Conservation (phyloP, 2,888 invertebrate species). For the Microplitis manilae region DNA sequence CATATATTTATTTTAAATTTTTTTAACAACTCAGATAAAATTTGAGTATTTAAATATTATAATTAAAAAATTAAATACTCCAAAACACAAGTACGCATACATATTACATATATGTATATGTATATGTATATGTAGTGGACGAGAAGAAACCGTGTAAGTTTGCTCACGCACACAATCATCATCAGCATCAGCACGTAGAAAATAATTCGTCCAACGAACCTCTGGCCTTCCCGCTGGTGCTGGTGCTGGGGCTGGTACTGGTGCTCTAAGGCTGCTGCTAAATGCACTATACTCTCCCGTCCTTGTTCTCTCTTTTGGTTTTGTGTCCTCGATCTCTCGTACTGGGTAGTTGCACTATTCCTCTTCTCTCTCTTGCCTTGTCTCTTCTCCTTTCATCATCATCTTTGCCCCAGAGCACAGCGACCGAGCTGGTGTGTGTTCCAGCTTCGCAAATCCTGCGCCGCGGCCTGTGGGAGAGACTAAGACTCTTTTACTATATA, state of each 20-base stretch:
- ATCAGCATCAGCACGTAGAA: conserved; percentile 17
- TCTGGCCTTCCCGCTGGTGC: conserved; percentile 33
- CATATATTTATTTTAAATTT: background rate
- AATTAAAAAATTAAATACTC: no score
- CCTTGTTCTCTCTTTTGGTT: background rate
- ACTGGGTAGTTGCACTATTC: background rate
- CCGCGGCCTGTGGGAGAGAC: background rate
- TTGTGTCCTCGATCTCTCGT: conserved; percentile 1
- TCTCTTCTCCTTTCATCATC: background rate
- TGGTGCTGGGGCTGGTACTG: conserved; percentile 13
- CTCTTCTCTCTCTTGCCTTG: background rate
- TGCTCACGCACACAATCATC: background rate
- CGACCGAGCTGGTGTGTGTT: background rate
- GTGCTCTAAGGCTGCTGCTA: background rate
- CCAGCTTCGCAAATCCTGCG: background rate
- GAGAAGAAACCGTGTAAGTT: background rate
- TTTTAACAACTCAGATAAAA: no score
- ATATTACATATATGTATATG: background rate
- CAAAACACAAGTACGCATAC: no score
- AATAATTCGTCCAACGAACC: conserved; percentile 50
- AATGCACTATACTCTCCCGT: background rate
- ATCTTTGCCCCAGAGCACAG: background rate
- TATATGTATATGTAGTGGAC: background rate
- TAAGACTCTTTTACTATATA: background rate
- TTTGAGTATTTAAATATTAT: no score